A percentile compares a stretch with the other conserved stretches of the same genome.
Evolutionary conservation across 2,113 vertebrate genomes (phyloP).

Genomic region (Plotosus lineatus): DNA sequence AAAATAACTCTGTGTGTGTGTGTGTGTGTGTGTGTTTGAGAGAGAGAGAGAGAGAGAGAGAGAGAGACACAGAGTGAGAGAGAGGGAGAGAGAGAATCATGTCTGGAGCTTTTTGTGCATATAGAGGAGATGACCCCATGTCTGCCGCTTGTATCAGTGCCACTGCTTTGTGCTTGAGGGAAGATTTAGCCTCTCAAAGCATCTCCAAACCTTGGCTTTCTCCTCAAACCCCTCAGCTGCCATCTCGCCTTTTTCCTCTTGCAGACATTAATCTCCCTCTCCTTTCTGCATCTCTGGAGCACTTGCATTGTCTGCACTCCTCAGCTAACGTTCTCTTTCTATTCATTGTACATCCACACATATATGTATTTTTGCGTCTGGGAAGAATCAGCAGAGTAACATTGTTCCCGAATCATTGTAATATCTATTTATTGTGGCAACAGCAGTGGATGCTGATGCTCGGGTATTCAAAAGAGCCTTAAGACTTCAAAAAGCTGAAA

Average conservation of each 20-base stretch:
- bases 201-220: constrained; percentile 74
- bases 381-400: constrained; percentile 70
- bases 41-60: background rate
- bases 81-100: constrained; percentile 26
- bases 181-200: constrained; percentile 79
- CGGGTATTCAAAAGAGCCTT: constrained; percentile 79
- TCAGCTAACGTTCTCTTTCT: constrained; percentile 74
- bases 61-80: background rate
- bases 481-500: constrained; percentile 80
- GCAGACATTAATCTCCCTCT: constrained; percentile 80
- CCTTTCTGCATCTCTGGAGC: constrained; percentile 71
- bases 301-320: constrained; percentile 69
- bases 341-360: constrained; percentile 72
- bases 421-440: constrained; percentile 84
- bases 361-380: constrained; percentile 76
- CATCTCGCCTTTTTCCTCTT: constrained; percentile 72
- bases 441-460: constrained; percentile 75
- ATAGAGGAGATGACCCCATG: constrained; percentile 77
- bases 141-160: constrained; percentile 77
- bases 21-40: too few relatives aligned
- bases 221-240: constrained; percentile 74
- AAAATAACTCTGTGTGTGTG: too few relatives aligned
- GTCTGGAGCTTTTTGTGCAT: constrained; percentile 67
- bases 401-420: constrained; percentile 84
- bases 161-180: constrained; percentile 73